Evolutionary conservation across 1,140 invertebrate genomes (phyloP).

Genomic region (Brachionus rubens): DNA sequence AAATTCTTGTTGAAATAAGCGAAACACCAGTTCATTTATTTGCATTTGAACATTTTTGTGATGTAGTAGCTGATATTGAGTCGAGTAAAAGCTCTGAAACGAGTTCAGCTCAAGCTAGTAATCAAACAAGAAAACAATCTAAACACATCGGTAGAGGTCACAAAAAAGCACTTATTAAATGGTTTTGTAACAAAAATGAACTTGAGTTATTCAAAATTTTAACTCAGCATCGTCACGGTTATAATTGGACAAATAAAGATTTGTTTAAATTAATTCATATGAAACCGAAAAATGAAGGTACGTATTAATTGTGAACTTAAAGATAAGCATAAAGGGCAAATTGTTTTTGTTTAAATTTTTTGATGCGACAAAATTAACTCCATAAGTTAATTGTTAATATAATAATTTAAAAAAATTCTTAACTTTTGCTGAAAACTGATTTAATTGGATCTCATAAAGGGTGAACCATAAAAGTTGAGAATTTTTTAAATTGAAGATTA

Average conservation of each 20-base stretch:
- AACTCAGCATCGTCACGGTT: neutral
- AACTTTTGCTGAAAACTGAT: too few relatives aligned
- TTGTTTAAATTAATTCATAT: slow-evolving; percentile 26
- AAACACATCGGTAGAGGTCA: slow-evolving; percentile 24
- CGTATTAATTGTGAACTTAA: too few relatives aligned
- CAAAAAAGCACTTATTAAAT: slow-evolving; percentile 24
- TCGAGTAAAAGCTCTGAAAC: neutral
- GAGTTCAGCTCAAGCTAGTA: neutral
- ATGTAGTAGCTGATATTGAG: neutral
- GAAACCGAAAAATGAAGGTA: slow-evolving; percentile 35
- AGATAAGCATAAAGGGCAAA: neutral
- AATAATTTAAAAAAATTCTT: too few relatives aligned
- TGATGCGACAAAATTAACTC: too few relatives aligned
- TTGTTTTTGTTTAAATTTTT: neutral
- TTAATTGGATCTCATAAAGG: too few relatives aligned
- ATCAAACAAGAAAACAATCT: neutral
- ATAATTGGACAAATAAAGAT: slow-evolving; percentile 29
- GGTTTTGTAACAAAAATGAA: slow-evolving; percentile 14
- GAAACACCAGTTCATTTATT: slow-evolving; percentile 22
- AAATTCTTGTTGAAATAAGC: neutral
- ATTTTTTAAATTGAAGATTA: too few relatives aligned
- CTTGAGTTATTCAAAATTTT: neutral
- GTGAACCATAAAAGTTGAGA: too few relatives aligned
- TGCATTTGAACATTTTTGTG: slow-evolving; percentile 3
- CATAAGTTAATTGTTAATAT: too few relatives aligned